A percentile compares a stretch with the other conserved stretches of the same genome.
Conservation (phyloP, 2,113 vertebrate genomes). For the Phaetusa simplex region DNA sequence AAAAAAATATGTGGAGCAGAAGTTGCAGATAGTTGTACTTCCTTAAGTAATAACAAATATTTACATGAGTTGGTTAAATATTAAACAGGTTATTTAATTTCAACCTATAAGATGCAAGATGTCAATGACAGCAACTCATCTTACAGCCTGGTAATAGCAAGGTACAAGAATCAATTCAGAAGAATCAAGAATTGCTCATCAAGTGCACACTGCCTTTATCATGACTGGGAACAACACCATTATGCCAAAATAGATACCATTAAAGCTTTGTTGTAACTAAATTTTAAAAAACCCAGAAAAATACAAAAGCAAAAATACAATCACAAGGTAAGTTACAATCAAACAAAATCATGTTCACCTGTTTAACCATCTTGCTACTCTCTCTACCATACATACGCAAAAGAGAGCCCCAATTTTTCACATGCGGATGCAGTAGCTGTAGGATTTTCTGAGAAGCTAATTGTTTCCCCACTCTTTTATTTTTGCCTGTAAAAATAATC, state of each 20-base stretch:
- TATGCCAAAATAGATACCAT: not conserved
- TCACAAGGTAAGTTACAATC: not conserved
- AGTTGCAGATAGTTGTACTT: not conserved
- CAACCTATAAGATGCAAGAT: not conserved
- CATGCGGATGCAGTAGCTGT: conserved; percentile 96
- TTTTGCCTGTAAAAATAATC: conserved; percentile 83
- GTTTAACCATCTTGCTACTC: conserved; percentile 97
- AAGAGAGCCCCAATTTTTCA: conserved; percentile 98
- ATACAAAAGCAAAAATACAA: not conserved
- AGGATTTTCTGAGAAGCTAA: conserved; percentile 98
- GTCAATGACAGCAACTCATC: not conserved
- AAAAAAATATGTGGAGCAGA: not conserved
- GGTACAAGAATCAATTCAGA: not conserved
- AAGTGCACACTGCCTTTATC: not conserved
- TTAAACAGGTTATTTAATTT: not conserved
- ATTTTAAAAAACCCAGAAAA: not conserved
- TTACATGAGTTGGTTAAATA: not conserved
- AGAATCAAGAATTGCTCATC: not conserved
- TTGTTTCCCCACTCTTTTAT: conserved; percentile 97
- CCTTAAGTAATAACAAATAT: not conserved
- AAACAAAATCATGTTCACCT: conserved; percentile 75
- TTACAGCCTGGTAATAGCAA: not conserved
- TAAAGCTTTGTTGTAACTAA: not conserved
- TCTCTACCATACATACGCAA: conserved; percentile 98
- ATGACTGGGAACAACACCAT: accelerated